A percentile compares a stretch with the other conserved stretches of the same genome.
These are phyloP conservation scores for Sterrhoptilus dennistouni DNA, from an alignment of 2,113 vertebrate species.

Conservation along the genomic window DNA sequence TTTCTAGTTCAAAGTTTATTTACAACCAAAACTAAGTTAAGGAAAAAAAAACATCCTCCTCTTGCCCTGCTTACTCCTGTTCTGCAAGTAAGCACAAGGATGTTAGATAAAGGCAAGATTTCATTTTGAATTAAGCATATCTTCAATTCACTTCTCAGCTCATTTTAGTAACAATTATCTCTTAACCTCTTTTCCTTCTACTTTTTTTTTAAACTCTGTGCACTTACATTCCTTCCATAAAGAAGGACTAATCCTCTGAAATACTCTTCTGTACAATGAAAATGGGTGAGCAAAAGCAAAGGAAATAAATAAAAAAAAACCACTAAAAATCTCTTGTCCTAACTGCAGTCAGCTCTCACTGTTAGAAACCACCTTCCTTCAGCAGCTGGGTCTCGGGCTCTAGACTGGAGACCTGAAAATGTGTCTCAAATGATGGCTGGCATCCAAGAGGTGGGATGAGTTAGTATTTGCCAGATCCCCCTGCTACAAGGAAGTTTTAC, in stretches of 20 bases:
- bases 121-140: accelerated
- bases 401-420: neutral
- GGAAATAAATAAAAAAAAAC: neutral
- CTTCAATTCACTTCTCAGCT: neutral
- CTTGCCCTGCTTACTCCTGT: neutral
- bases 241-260: neutral
- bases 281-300: neutral
- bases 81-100: neutral
- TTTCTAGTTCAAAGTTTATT: neutral
- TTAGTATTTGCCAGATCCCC: neutral
- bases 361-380: neutral
- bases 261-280: neutral
- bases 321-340: neutral
- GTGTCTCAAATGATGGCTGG: neutral
- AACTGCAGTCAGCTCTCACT: neutral
- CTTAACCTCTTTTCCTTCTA: neutral
- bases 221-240: neutral
- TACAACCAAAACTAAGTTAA: neutral
- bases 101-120: neutral
- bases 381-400: neutral
- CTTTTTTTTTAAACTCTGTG: neutral
- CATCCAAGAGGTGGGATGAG: neutral
- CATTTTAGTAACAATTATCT: neutral
- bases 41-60: neutral
- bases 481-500: neutral